Percentiles rank a stretch among this genome's conserved stretches.
phyloP scores from a whole-genome alignment of 2,888 invertebrate genomes.

The Plagiodera versicolora region DNA sequence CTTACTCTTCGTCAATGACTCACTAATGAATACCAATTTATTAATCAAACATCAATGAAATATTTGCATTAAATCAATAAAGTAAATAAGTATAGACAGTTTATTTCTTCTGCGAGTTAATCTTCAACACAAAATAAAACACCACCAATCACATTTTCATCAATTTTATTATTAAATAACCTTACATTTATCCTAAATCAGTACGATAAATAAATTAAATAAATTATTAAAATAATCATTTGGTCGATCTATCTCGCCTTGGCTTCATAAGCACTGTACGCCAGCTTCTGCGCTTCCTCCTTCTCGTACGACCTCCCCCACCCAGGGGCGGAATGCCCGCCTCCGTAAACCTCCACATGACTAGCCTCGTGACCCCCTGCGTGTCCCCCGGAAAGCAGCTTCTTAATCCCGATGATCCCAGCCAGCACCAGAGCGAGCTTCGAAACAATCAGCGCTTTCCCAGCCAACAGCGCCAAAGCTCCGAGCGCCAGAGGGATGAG shows the following conservation, averaged over 20 bases:
- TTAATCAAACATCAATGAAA: too few species aligned
- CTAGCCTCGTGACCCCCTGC: conserved; percentile 61
- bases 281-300: conserved; percentile 59
- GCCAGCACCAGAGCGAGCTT: conserved; percentile 81
- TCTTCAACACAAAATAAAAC: conserved; percentile 11
- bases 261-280: conserved; percentile 58
- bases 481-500: conserved; percentile 81
- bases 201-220: conserved; percentile 45
- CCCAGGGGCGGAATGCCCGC: conserved; percentile 73
- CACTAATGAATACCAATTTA: too few species aligned
- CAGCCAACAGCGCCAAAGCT: conserved; percentile 78
- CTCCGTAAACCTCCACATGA: conserved; percentile 68
- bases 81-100: too few species aligned
- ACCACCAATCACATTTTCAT: conserved; percentile 16
- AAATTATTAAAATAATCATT: conserved; percentile 31
- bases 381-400: conserved; percentile 70
- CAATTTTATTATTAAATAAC: conserved; percentile 28
- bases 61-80: too few species aligned
- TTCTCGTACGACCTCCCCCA: conserved; percentile 69
- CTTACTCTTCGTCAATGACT: too few species aligned
- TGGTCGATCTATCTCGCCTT: conserved; percentile 38
- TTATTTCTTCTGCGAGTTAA: too few species aligned
- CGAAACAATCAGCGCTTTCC: conserved; percentile 83
- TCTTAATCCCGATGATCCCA: conserved; percentile 83
- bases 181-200: conserved; percentile 30